These are phyloP conservation scores for Microcebus murinus DNA, from an alignment of 2,113 vertebrate genomes.

Conservation along the genomic window DNA sequence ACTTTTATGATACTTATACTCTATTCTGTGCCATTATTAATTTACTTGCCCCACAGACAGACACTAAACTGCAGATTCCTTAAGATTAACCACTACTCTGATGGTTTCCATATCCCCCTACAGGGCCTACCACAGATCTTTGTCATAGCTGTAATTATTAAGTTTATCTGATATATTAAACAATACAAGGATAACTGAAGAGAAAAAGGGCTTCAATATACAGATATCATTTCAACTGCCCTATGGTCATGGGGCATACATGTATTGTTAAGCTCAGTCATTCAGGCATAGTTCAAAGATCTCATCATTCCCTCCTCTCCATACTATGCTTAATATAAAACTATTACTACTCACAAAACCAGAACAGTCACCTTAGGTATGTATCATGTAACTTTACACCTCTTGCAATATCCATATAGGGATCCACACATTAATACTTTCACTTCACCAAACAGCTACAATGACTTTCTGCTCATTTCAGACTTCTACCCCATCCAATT, in stretches of 20 bases:
- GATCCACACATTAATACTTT: background rate
- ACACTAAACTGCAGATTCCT: conserved; percentile 3
- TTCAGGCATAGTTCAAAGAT: background rate
- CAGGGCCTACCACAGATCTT: background rate
- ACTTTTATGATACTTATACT: background rate
- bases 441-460: conserved; percentile 4
- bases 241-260: background rate
- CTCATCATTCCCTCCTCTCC: background rate
- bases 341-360: background rate
- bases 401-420: background rate
- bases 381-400: background rate
- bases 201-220: background rate
- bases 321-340: conserved; percentile 8
- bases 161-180: background rate
- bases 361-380: background rate
- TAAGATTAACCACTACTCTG: conserved; percentile 34
- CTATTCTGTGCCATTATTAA: background rate
- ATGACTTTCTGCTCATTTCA: background rate
- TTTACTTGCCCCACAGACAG: background rate
- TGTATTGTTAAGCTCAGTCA: background rate
- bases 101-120: background rate
- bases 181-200: background rate
- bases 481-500: background rate
- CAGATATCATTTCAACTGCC: background rate
- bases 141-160: background rate